Evolutionary conservation across 2,113 vertebrate genomes (phyloP).

Genomic region (Todiramphus chloris): DNA sequence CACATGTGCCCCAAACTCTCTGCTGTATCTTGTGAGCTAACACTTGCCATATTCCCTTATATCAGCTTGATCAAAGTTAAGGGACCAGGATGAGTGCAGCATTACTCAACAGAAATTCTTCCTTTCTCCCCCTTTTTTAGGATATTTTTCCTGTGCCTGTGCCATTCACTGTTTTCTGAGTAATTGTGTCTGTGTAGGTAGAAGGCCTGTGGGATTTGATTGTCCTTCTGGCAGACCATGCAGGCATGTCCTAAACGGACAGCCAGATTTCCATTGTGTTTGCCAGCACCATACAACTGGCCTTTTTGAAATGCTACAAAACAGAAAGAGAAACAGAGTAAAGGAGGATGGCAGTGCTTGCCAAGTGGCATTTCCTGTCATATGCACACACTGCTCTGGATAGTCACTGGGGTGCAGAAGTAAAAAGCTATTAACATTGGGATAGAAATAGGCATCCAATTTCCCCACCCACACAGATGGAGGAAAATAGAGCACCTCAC

Average conservation of each 20-base stretch:
- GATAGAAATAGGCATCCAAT: conserved; percentile 17
- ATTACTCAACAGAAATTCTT: not conserved
- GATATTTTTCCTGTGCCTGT: not conserved
- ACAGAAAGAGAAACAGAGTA: not conserved
- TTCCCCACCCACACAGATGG: conserved; percentile 28
- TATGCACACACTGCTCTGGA: not conserved
- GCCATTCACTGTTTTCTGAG: not conserved
- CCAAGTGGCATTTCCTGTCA: conserved; percentile 33
- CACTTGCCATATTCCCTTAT: not conserved
- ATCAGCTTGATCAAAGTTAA: not conserved
- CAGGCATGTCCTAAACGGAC: not conserved
- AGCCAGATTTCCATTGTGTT: not conserved
- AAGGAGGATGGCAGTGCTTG: not conserved
- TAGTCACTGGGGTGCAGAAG: not conserved
- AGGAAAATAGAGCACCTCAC: not conserved
- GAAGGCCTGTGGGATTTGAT: not conserved
- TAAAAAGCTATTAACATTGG: conserved; percentile 17
- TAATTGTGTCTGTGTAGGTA: not conserved
- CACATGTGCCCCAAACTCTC: not conserved
- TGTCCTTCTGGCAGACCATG: conserved; percentile 13
- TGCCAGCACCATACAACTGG: conserved; percentile 22
- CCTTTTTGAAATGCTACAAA: conserved; percentile 16
- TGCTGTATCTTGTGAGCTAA: not conserved
- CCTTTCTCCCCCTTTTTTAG: fast-evolving
- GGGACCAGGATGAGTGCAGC: not conserved